Base-by-base conservation (phyloP, 2,113 vertebrate species). In the Actinemys pallida region DNA sequence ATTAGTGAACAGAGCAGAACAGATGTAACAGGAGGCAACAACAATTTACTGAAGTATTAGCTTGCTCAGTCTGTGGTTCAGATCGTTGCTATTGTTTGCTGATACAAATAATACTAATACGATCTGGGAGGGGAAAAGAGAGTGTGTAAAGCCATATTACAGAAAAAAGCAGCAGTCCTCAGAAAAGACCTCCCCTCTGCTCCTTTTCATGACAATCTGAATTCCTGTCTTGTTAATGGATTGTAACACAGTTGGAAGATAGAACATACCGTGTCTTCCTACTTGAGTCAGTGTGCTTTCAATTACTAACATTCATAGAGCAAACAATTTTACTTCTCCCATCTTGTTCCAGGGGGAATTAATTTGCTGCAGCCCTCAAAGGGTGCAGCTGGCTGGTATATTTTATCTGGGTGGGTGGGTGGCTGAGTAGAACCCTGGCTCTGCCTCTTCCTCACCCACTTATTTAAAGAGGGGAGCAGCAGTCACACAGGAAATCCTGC, bases 1-100 rank as follows among this genome's bases (percentile, higher is more conserved):
- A 98, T 98, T 98, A 98, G 97, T 52, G 94, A 96, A 95, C 96
- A 96, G 96, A 96, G 88, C 24, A 82, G 90, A 97, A 97, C 98
- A 98, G 97, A 97, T 97, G 95, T 97, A 97, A 97, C 95, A 96
- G 94, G 95, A 98, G 95, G 94, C 95, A 96, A 87, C 95, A 94
- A 96, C 83, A 91, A 96, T 94, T 96, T 97, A 85, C 96, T 87
- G 82, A 96, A 96, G 82, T 82, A 97, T 95, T 97, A 96, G 79
- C 93, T 93, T 94, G 84, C 90, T 96, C 87, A 42, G 86, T 91
- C 35, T 76, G 81, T 54, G 90, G 88, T 93, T 94, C 81, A 94
- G 75, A 75, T 93, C 92, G 86, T 79, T 97, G 95, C 83, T 84
- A 72, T 87, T 92, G 86, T 95, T 98, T 95, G 93, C 90, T 95